Evolutionary conservation across 1,140 invertebrate species (phyloP), one percentile per base, ranked within the genome.

Genomic region (Ceratitis capitata): DNA sequence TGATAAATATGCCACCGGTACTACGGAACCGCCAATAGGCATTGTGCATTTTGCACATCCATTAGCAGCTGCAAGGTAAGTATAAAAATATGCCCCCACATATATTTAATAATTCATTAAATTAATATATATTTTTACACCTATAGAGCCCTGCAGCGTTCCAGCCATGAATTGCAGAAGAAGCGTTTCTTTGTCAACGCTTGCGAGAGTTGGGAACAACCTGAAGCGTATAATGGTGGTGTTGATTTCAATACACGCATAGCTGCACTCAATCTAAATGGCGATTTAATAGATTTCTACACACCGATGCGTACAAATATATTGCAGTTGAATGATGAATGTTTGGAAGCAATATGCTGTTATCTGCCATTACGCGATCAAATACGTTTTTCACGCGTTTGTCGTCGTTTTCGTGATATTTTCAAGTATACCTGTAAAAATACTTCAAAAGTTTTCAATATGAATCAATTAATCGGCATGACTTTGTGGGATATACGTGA

Each of bases 111-210:
- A n/a, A 26, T n/a, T 29, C 23, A 29, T 61, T 61, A 12, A 26
- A 61, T n/a, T 29, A 12, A 4, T 16, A 26, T 12, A 3, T 10
- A 26, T 1, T 14, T 32, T 32, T 29, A 61, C n/a, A 39, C 39
- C 32, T 74, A 5, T 32, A 69, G 69, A 19, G 35, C 69, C 6
- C 42, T 78, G 6, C 69, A 78, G 12, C 69, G 69, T 23, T 78
- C 39, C 23, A 23, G 39, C 1, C 69, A 78, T 45, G 69, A 78
- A 78, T 78, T 78, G 42, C 69, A 78, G 19, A 78, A 78, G 39
- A 78, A 78, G 69, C 69, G 69, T 7, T 78, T 78, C 69, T 78
- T 78, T 78, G 69, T 78, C 7, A 78, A 78, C 45, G 69, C 69
- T 4, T 78, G 69, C n/a, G 69, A 78, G 39, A 78, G 69, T 78